phyloP scores from a whole-genome alignment of 2,113 vertebrate genomes.

The Misgurnus mizolepis region DNA sequence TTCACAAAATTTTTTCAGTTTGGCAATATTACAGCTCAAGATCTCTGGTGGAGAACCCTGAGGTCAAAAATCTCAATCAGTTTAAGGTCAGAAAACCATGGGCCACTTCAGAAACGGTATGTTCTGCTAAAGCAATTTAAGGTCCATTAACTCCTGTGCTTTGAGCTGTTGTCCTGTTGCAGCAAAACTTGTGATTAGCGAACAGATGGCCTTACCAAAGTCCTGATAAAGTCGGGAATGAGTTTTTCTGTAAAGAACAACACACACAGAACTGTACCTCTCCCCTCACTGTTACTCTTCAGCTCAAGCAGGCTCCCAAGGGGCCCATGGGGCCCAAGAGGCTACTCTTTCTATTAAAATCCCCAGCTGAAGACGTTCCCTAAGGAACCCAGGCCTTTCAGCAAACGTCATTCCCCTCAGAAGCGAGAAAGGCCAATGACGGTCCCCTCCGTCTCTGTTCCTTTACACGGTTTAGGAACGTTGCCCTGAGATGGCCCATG shows the following conservation, averaged over 20 bases:
- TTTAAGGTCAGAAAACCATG: no score
- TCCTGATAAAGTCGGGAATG: neutral
- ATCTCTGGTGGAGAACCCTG: no score
- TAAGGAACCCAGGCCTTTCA: slow-evolving; percentile 64
- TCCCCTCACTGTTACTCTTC: neutral
- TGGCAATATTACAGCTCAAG: no score
- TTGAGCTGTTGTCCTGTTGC: no score
- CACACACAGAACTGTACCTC: neutral
- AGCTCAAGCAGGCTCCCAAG: slow-evolving; percentile 47
- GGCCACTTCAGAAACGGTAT: no score
- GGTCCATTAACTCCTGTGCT: no score
- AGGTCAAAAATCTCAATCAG: no score
- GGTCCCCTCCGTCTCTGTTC: slow-evolving; percentile 27
- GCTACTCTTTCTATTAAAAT: slow-evolving; percentile 39
- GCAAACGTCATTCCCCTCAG: slow-evolving; percentile 63
- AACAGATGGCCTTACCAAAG: no score
- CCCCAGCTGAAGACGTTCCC: neutral
- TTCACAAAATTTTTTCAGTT: no score
- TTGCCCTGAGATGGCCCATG: slow-evolving; percentile 6
- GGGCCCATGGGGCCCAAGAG: slow-evolving; percentile 50
- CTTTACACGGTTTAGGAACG: neutral
- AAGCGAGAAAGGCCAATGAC: slow-evolving; percentile 56
- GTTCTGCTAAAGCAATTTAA: no score
- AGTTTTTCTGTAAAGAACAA: neutral
- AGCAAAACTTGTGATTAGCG: no score